Evolutionary conservation across 2,113 vertebrate genomes (phyloP).

Genomic region (Tetraodon nigroviridis): DNA sequence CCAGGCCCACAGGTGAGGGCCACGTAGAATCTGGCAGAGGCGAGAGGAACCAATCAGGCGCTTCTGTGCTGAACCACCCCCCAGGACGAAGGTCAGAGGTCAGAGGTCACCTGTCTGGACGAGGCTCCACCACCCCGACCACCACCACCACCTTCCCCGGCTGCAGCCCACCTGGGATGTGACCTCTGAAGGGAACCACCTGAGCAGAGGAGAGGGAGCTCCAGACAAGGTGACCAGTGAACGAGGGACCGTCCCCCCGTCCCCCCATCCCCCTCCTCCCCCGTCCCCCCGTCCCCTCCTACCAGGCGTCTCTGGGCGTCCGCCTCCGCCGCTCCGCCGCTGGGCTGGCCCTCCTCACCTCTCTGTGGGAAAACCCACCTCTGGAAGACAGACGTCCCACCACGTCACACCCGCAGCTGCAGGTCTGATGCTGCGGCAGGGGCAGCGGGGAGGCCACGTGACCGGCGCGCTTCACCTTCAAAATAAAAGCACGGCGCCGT

Average conservation of each 20-base stretch:
- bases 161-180: constrained; percentile 84
- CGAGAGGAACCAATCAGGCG: not conserved
- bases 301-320: not conserved
- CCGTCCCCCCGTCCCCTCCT: too few species aligned
- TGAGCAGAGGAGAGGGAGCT: constrained; percentile 40
- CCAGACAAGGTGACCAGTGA: too few species aligned
- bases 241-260: too few species aligned
- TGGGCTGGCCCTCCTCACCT: not conserved
- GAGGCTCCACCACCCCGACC: constrained; percentile 85
- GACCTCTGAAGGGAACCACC: constrained; percentile 91
- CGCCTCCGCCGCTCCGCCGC: not conserved
- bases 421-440: too few species aligned
- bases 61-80: not conserved
- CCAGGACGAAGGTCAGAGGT: not conserved
- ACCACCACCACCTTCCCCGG: constrained; percentile 89
- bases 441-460: not conserved
- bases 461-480: not conserved
- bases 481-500: not conserved
- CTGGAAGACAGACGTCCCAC: too few species aligned
- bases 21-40: constrained; percentile 83
- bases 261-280: too few species aligned
- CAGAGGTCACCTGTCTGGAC: constrained; percentile 81
- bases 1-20: constrained; percentile 86
- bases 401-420: too few species aligned
- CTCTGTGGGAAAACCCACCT: not conserved